Conservation (phyloP, 2,797 vertebrate genomes). For the Buphagus erythrorhynchus region DNA sequence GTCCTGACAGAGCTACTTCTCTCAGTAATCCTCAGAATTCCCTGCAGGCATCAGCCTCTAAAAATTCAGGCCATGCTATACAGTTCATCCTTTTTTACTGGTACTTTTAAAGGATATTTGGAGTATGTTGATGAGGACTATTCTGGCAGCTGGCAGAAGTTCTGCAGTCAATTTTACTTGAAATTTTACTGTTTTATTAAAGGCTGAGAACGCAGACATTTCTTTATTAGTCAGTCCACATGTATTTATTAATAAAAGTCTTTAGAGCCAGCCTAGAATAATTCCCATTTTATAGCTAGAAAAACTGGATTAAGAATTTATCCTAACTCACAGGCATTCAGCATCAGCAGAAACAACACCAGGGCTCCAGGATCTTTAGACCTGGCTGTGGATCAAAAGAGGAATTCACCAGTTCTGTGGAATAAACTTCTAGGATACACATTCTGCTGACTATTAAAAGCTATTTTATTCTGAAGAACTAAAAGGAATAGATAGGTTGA, state of each 20-base stretch:
- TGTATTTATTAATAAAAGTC: not conserved
- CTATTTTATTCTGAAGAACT: not conserved
- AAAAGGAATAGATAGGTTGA: not conserved
- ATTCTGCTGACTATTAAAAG: not conserved
- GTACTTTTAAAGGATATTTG: not conserved
- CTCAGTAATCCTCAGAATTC: not conserved
- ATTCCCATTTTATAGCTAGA: not conserved
- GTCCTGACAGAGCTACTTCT: not conserved
- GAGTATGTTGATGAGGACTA: not conserved
- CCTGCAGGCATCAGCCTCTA: not conserved
- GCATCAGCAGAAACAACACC: not conserved
- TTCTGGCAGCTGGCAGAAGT: not conserved
- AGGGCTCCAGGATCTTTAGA: not conserved
- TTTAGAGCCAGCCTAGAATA: not conserved
- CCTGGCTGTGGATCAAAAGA: not conserved
- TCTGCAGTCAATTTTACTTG: not conserved
- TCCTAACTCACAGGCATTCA: not conserved
- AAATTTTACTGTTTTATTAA: not conserved
- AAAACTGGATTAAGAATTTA: not conserved
- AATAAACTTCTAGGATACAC: not conserved
- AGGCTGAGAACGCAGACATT: not conserved
- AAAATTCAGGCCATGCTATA: not conserved
- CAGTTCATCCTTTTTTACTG: not conserved
- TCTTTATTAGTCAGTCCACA: not conserved
- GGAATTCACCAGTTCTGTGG: not conserved